Evolutionary conservation across 2,888 invertebrate genomes (phyloP), one percentile per base, ranked within the genome.

Genomic region (Orthosia gothica): DNA sequence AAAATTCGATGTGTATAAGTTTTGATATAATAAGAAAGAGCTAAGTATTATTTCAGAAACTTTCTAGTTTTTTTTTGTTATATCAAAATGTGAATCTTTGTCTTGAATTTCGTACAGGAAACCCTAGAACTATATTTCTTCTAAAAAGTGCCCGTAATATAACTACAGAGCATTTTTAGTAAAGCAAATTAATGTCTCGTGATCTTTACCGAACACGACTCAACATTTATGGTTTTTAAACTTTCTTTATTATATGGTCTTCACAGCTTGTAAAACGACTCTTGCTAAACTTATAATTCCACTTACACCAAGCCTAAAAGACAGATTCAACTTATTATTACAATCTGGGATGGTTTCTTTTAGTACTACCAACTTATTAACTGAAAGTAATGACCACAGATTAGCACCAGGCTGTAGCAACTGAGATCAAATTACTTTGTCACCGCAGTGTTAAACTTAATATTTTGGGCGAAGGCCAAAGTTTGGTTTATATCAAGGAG

Each of bases 1-100:
- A 13, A 58, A 50, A 50, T 40, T 7, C 54, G 3, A 16, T 5
- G 0, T 1, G 0, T 16, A 0, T 5, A 3, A 0, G 7, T 20
- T 32, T 23, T 40, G 40, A 40, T 40, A 9, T 40, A 40, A 40
- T 40, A 40, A 9, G 9, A 40, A 40, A 40, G 40, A 40, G 40
- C 40, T 40, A 9, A 9, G 9, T 9, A 40, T 9, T 40, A 40
- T 40, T 40, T 40, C 7, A 40, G 1, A 40, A 9, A 40, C 7
- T 40, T 40, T 5, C 32, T 32, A 32, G 40, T 7, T 40, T 5
- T 32, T 7, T 32, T 32, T 32, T 32, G 32, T 32, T 32, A 32
- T 32, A 32, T 32, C 7, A 5, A 32, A 32, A 32, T 32, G 32
- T 26, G 26, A 26, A 26, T 0, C 32, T 32, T 32, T 32, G 32